A percentile compares a stretch with the other conserved stretches of the same genome.
Conservation (phyloP, 2,888 invertebrate genomes). For the Gortyna flavago region DNA sequence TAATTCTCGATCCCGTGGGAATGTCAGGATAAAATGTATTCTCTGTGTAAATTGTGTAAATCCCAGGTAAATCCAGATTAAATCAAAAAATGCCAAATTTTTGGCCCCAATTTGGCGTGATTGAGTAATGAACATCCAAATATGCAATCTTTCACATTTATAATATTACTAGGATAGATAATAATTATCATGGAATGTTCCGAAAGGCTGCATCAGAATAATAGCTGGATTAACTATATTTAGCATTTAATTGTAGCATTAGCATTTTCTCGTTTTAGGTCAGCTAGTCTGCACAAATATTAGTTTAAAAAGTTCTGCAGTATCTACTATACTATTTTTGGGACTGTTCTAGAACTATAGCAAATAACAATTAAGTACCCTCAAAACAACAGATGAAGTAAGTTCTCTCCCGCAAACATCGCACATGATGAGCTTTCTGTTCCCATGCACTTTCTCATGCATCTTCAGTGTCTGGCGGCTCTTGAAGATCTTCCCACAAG, state of each 20-base stretch:
- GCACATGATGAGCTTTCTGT: constrained; percentile 78
- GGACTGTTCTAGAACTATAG: neutral
- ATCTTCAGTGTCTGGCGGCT: constrained; percentile 78
- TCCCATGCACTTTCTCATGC: constrained; percentile 79
- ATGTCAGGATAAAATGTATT: too few relatives aligned
- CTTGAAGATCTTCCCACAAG: constrained; percentile 83
- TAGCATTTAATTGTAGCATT: neutral
- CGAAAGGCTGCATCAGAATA: neutral
- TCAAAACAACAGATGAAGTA: constrained; percentile 75
- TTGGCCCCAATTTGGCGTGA: too few relatives aligned
- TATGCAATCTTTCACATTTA: too few relatives aligned
- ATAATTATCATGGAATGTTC: neutral
- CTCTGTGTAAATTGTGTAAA: too few relatives aligned
- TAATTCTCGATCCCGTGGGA: neutral
- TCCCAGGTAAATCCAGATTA: too few relatives aligned
- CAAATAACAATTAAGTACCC: constrained; percentile 70
- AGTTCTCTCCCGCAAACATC: constrained; percentile 85
- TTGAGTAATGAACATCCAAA: too few relatives aligned
- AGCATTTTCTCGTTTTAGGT: neutral
- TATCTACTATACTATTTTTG: neutral
- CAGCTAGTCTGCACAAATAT: neutral
- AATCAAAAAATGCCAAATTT: too few relatives aligned
- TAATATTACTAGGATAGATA: neutral
- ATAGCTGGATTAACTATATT: neutral
- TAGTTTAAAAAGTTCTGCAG: neutral